Evolutionary conservation across 2,797 vertebrate species (phyloP).

Genomic region (Tadarida brasiliensis): DNA sequence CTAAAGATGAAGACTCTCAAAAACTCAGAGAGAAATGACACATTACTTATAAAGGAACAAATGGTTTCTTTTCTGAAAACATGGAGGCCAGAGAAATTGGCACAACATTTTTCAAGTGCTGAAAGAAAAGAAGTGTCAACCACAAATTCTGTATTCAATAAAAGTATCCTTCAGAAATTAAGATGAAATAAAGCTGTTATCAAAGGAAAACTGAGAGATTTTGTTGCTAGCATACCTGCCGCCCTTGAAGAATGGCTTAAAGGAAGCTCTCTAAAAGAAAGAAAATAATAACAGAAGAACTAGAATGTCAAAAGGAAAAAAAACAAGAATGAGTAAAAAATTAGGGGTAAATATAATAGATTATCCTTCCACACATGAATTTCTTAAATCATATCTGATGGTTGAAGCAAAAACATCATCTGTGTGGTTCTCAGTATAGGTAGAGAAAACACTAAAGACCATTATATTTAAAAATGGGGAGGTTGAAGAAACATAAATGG

Average conservation of each 20-base stretch:
- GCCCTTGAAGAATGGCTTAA: neutral
- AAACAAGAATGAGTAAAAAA: neutral
- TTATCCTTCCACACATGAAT: neutral
- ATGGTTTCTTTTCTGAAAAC: slow-evolving; percentile 15
- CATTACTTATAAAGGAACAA: neutral
- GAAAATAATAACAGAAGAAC: neutral
- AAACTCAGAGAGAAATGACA: neutral
- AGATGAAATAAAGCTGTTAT: neutral
- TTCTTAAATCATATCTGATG: neutral
- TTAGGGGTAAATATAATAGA: neutral
- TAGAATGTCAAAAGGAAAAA: neutral
- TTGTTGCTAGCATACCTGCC: neutral
- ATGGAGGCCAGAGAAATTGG: neutral
- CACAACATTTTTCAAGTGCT: slow-evolving; percentile 31
- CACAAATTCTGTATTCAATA: neutral
- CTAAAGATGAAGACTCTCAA: slow-evolving; percentile 18
- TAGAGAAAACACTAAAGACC: neutral
- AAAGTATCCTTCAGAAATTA: slow-evolving; percentile 17
- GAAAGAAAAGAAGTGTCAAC: slow-evolving; percentile 11
- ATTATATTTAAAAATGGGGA: neutral
- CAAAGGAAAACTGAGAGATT: slow-evolving; percentile 33
- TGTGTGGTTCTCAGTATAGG: neutral
- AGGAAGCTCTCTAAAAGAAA: neutral
- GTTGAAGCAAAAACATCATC: slow-evolving; percentile 14
- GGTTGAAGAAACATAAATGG: neutral